Evolutionary conservation across 2,888 invertebrate species (phyloP).

Genomic region (Synergus laeviventris): DNA sequence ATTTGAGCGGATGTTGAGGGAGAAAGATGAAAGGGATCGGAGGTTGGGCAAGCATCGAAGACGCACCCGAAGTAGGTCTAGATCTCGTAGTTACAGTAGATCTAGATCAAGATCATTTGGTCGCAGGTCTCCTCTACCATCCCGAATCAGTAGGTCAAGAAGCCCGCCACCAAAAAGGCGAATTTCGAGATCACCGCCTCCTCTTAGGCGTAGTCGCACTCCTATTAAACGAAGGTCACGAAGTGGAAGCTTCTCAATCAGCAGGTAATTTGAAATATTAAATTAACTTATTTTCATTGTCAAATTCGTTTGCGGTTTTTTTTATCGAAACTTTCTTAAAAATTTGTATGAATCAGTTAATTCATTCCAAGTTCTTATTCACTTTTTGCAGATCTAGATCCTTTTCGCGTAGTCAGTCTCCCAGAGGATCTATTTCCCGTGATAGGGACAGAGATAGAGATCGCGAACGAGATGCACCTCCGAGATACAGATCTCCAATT

Average conservation of each 20-base stretch:
- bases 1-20: slow-evolving; percentile 90
- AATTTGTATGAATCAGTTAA: neutral
- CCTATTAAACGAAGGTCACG: slow-evolving; percentile 72
- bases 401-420: slow-evolving; percentile 80
- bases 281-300: neutral
- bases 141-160: slow-evolving; percentile 73
- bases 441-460: slow-evolving; percentile 69
- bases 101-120: slow-evolving; percentile 74
- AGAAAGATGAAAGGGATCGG: slow-evolving; percentile 87
- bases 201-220: slow-evolving; percentile 72
- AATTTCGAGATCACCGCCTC: slow-evolving; percentile 69
- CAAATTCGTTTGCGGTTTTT: neutral
- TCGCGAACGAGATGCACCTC: slow-evolving; percentile 65
- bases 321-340: neutral
- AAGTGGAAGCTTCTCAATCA: slow-evolving; percentile 78
- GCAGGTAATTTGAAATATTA: slow-evolving; percentile 74
- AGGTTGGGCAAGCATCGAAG: slow-evolving; percentile 81
- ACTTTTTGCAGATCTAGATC: slow-evolving; percentile 80
- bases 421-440: slow-evolving; percentile 75
- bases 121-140: slow-evolving; percentile 70
- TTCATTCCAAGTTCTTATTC: slow-evolving; percentile 1
- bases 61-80: slow-evolving; percentile 76
- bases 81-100: slow-evolving; percentile 77
- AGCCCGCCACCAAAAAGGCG: slow-evolving; percentile 73
- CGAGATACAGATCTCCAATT: slow-evolving; percentile 71